phyloP scores from a whole-genome alignment of 35 echinoderm and acorn worm species.

The Apostichopus parvimensis region DNA sequence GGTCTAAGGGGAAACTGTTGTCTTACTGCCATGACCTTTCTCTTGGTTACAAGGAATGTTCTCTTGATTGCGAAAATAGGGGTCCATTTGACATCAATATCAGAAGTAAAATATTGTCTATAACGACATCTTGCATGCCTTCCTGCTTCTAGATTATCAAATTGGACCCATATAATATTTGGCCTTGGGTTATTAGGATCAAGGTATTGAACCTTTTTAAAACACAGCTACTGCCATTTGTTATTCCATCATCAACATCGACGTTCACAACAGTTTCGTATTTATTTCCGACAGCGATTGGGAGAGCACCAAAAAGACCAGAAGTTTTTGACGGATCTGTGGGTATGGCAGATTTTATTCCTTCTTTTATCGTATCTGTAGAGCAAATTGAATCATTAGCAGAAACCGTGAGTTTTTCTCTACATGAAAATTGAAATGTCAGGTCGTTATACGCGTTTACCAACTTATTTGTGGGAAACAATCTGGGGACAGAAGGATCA shows the following conservation, averaged over 20 bases:
- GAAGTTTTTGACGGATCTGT: constrained; percentile 3
- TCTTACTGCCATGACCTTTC: background rate
- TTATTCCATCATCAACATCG: constrained; percentile 51
- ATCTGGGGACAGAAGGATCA: background rate
- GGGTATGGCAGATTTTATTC: background rate
- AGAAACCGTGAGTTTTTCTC: background rate
- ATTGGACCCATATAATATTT: constrained; percentile 17
- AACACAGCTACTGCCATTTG: constrained; percentile 42
- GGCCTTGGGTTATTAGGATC: background rate
- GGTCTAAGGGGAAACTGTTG: constrained; percentile 13
- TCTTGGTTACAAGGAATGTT: constrained; percentile 3
- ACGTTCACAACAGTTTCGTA: constrained; percentile 48
- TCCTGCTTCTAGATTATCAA: background rate
- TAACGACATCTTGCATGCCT: background rate
- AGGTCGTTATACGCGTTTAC: constrained; percentile 15
- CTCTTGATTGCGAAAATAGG: background rate
- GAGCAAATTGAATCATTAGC: background rate
- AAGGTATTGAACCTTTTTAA: background rate
- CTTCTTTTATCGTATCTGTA: background rate
- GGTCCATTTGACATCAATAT: constrained; percentile 14
- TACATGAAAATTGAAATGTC: background rate
- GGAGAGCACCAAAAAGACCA: background rate
- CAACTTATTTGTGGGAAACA: constrained; percentile 13
- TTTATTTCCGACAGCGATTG: background rate
- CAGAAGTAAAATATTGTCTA: background rate